A percentile compares a stretch with the other conserved stretches of the same genome.
Evolutionary conservation across 2,888 invertebrate genomes (phyloP).

Genomic region (Drosophila falleni): DNA sequence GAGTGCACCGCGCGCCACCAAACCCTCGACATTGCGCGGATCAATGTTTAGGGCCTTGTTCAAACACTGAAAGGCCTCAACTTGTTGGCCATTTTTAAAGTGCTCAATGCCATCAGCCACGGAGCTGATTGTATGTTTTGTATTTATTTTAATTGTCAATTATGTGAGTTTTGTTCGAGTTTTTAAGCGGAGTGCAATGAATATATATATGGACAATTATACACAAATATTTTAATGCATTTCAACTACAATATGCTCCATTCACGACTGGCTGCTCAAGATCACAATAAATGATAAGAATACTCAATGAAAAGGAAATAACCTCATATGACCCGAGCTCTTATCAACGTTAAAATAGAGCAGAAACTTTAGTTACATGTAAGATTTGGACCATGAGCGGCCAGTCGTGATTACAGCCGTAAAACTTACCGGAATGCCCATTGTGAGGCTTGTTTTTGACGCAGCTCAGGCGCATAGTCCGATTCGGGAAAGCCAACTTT

Average conservation of each 20-base stretch:
- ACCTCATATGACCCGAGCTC: constrained; percentile 1
- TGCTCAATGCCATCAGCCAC: constrained; percentile 98
- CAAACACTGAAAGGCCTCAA: constrained; percentile 97
- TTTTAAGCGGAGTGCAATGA: constrained; percentile 25
- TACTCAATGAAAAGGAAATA: background rate
- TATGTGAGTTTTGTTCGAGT: constrained; percentile 5
- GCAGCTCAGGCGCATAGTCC: constrained; percentile 93
- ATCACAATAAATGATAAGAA: constrained; percentile 3
- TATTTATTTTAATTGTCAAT: background rate
- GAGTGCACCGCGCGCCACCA: constrained; percentile 95
- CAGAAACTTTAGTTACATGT: background rate
- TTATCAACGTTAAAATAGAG: constrained; percentile 11
- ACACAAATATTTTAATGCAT: constrained; percentile 37
- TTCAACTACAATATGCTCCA: background rate
- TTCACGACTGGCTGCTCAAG: constrained; percentile 33
- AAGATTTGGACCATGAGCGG: background rate
- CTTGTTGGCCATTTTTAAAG: constrained; percentile 96
- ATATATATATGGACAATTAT: constrained; percentile 30
- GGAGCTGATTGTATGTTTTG: constrained; percentile 85
- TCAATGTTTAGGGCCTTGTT: constrained; percentile 97
- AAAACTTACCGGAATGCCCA: constrained; percentile 92
- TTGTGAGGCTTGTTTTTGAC: constrained; percentile 95
- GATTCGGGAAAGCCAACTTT: constrained; percentile 92
- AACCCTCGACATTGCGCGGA: constrained; percentile 95
- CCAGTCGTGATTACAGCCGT: constrained; percentile 10